Evolutionary conservation across 2,888 invertebrate genomes (phyloP).

Genomic region (Ectemnius continuus): DNA sequence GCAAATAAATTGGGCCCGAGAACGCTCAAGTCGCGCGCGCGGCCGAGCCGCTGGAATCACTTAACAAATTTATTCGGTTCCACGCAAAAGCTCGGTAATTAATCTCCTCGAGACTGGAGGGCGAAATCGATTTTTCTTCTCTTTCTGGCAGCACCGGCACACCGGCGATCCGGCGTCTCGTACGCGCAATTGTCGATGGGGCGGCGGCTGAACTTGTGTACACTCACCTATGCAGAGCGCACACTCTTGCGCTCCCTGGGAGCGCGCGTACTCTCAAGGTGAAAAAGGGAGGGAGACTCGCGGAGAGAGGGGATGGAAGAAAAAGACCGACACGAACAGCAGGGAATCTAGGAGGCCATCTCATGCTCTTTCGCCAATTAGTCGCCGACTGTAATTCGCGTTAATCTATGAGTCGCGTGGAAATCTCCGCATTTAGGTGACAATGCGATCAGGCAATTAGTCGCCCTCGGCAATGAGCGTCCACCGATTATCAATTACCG

Average conservation of each 20-base stretch:
- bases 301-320: not conserved
- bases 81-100: conserved; percentile 18
- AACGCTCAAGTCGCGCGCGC: conserved; percentile 19
- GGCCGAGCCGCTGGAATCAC: conserved; percentile 7
- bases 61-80: conserved; percentile 14
- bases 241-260: too few species aligned
- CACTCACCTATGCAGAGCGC: not conserved
- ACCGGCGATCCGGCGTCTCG: not conserved
- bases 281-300: not conserved
- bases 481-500: conserved; percentile 74
- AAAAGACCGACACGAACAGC: not conserved
- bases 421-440: conserved; percentile 69
- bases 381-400: conserved; percentile 69
- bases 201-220: not conserved
- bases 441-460: conserved; percentile 66
- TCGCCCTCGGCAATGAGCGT: conserved; percentile 57
- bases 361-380: conserved; percentile 69
- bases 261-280: not conserved
- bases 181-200: not conserved
- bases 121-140: conserved; percentile 22
- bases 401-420: conserved; percentile 65
- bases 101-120: conserved; percentile 3
- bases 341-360: conserved; percentile 21
- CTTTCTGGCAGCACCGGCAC: not conserved
- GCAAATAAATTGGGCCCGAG: conserved; percentile 29